Percentiles rank a stretch among this genome's conserved stretches.
Evolutionary conservation across 2,113 vertebrate species (phyloP).

Genomic region (Arenaria interpres): DNA sequence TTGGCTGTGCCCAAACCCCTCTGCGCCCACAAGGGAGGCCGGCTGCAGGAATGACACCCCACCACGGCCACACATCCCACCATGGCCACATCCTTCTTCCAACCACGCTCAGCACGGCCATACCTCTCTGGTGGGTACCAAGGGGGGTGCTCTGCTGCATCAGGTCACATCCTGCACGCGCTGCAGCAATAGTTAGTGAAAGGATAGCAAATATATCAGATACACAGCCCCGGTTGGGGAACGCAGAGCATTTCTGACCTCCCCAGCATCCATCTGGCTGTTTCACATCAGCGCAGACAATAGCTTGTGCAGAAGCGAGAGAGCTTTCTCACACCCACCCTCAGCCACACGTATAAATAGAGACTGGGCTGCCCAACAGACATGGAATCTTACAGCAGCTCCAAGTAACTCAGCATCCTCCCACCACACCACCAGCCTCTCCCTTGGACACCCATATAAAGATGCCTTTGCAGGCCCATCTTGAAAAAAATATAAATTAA

Average conservation of each 20-base stretch:
- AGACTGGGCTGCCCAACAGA: neutral
- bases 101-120: accelerated
- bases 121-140: accelerated
- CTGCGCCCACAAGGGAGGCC: neutral
- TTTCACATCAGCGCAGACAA: neutral
- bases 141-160: neutral
- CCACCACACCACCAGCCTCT: neutral
- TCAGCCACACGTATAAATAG: neutral
- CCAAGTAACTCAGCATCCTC: conserved; percentile 11
- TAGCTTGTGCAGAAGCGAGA: accelerated
- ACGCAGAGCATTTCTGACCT: neutral
- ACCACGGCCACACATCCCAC: accelerated
- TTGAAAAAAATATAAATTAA: neutral
- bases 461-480: neutral
- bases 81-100: too few species aligned
- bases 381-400: neutral
- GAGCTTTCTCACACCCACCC: neutral
- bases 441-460: neutral
- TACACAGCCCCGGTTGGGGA: neutral
- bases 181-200: neutral
- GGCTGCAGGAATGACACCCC: neutral
- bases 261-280: neutral
- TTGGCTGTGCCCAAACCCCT: neutral
- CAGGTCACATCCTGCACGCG: accelerated
- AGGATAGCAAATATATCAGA: neutral